These are phyloP conservation scores for Neodiprion fabricii DNA, from an alignment of 1,140 invertebrate genomes.

Conservation along the genomic window DNA sequence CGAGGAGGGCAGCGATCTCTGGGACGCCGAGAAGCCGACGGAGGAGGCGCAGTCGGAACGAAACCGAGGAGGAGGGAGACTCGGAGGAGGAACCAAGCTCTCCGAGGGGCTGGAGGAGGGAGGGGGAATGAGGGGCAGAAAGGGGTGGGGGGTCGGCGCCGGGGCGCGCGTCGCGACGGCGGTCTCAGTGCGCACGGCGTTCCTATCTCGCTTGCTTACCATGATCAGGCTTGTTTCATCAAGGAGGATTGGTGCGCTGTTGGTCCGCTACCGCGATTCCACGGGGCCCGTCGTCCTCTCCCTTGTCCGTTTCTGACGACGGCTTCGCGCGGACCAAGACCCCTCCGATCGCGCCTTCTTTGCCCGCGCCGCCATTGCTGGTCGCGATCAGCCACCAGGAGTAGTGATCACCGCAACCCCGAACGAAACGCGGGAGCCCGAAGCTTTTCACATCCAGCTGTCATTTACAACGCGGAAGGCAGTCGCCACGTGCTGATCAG, in stretches of 20 bases:
- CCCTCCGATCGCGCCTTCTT: constrained; percentile 27
- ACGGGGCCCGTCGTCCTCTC: constrained; percentile 37
- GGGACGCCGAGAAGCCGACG: neutral
- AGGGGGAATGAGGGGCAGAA: neutral
- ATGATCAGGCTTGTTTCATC: constrained; percentile 48
- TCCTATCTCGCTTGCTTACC: constrained; percentile 44
- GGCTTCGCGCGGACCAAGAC: constrained; percentile 42
- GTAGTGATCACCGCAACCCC: too few species aligned
- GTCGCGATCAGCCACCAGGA: too few species aligned
- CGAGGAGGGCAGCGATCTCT: neutral
- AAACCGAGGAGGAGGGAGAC: constrained; percentile 8
- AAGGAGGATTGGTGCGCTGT: constrained; percentile 37
- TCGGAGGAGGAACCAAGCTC: constrained; percentile 9
- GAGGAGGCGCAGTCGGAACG: constrained; percentile 10
- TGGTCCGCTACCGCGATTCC: constrained; percentile 44
- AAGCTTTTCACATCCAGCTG: neutral
- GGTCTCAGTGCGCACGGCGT: constrained; percentile 49
- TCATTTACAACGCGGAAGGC: neutral
- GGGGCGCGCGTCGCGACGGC: constrained; percentile 29
- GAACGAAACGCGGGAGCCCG: too few species aligned
- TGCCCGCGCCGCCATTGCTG: neutral
- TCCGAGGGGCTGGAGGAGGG: neutral
- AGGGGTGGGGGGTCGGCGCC: constrained; percentile 28
- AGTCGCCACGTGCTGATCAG: neutral
- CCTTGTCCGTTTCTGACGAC: constrained; percentile 45